Conservation (phyloP, 2,888 invertebrate genomes). For the Loripinus fragilis region DNA sequence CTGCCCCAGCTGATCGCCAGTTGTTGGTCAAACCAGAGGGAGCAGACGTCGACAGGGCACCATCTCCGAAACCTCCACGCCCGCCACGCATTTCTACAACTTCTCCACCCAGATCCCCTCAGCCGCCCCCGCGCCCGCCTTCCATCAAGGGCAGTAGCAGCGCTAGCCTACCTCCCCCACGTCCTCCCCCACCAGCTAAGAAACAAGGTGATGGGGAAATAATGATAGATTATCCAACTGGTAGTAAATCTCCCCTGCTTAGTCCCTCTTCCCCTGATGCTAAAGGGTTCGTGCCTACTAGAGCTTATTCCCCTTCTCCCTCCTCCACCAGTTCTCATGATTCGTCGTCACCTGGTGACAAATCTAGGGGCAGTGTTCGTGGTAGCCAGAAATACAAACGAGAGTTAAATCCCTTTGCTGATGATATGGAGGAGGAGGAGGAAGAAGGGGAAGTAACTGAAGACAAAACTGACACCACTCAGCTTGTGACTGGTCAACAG, state of each 20-base stretch:
- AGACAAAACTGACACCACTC: constrained; percentile 25
- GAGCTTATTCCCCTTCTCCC: not conserved
- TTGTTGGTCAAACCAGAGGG: constrained; percentile 47
- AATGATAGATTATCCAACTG: constrained; percentile 38
- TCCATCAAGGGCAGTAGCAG: constrained; percentile 38
- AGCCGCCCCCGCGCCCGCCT: constrained; percentile 45
- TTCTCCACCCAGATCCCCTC: constrained; percentile 57
- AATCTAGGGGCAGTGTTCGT: constrained; percentile 42
- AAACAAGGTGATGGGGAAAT: constrained; percentile 36
- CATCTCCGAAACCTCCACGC: constrained; percentile 40
- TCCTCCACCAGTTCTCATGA: not conserved
- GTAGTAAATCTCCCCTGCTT: constrained; percentile 10
- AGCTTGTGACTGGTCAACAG: constrained; percentile 36
- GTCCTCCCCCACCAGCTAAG: constrained; percentile 46
- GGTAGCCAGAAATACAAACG: constrained; percentile 48
- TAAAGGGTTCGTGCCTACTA: not conserved
- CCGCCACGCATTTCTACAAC: constrained; percentile 30
- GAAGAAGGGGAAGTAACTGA: constrained; percentile 46
- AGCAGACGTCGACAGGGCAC: constrained; percentile 33
- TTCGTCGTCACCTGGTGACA: not conserved
- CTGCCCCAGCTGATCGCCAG: constrained; percentile 46
- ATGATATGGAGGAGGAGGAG: constrained; percentile 55
- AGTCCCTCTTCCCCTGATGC: constrained; percentile 10
- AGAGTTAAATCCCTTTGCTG: constrained; percentile 52
- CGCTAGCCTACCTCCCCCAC: constrained; percentile 46